Evolutionary conservation across 1,140 invertebrate species (phyloP).

Genomic region (Drosophila pseudoananassae): DNA sequence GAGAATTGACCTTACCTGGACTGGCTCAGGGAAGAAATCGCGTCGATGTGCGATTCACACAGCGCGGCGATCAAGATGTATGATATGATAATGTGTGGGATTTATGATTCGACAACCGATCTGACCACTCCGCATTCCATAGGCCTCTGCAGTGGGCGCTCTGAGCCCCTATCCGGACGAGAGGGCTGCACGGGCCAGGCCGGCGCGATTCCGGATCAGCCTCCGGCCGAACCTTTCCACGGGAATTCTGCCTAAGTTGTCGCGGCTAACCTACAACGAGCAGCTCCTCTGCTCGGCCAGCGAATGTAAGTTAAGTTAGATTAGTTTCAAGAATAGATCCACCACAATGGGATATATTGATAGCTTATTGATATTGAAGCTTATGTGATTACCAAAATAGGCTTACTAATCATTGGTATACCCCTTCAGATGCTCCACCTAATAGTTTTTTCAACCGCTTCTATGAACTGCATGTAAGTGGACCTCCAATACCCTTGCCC

Average conservation of each 20-base stretch:
- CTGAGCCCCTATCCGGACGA: slow-evolving; percentile 60
- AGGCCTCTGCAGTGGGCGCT: slow-evolving; percentile 39
- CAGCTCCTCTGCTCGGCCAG: slow-evolving; percentile 31
- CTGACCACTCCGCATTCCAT: slow-evolving; percentile 18
- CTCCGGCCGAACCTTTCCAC: slow-evolving; percentile 19
- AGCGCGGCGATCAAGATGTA: slow-evolving; percentile 38
- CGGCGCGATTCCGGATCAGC: slow-evolving; percentile 38
- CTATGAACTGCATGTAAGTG: slow-evolving; percentile 23
- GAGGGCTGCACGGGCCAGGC: not conserved
- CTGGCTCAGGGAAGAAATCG: slow-evolving; percentile 49
- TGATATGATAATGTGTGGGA: slow-evolving; percentile 6
- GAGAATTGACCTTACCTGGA: slow-evolving; percentile 50
- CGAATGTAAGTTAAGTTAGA: slow-evolving; percentile 51
- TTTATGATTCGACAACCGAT: not conserved
- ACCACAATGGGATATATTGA: not conserved
- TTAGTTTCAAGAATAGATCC: not conserved
- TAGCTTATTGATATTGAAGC: too few relatives aligned
- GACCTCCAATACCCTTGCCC: not conserved
- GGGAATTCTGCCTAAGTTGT: slow-evolving; percentile 51
- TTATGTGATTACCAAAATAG: not conserved
- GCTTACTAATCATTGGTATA: not conserved
- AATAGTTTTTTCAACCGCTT: slow-evolving; percentile 54
- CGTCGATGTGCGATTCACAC: slow-evolving; percentile 60
- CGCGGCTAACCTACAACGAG: slow-evolving; percentile 36
- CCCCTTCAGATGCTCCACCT: slow-evolving; percentile 32